Base-by-base conservation (phyloP, 35 echinoderm and acorn worm genomes). In the Strongylocentrotus purpuratus region DNA sequence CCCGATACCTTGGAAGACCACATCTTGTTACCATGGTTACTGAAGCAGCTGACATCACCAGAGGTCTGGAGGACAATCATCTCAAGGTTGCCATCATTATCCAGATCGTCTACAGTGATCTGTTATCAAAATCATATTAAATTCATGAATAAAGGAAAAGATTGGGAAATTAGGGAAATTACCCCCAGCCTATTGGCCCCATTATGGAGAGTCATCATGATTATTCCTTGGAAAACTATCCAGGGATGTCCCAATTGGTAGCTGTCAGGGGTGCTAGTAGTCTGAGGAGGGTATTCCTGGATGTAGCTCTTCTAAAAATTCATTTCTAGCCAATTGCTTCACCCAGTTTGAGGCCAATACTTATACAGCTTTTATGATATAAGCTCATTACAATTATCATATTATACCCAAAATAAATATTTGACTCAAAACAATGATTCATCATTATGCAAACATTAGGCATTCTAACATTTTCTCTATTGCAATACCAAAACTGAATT, bases 61-160 rank as follows among this genome's bases (percentile, higher is more conserved):
- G 94, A 94, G 1, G 88, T 96, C 46, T 97, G 95, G 31, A 96
- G 87, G 31, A 96, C 94, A 32, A 97, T 61, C 94, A 97, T 92
- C 47, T 97, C 97, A 13, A 97, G 61, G 33, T 33, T 88, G 86
- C 94, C 97, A 94, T 95, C 90, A 31, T 78, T 85, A 48, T 93
- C 48, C 5, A 97, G 31, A 11, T 97, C 95, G 61, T 96, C 97
- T n/a, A 97, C 97, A 8, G 97, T 89, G 33, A 97, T 94, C 97
- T 97, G 65, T 78, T 78, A 28, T 22, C 22, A 78, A 78, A 7
- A 7, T 28, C 7, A 28, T 4, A 28, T 6, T 78, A 78, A 78
- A 28, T 28, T 78, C 65, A 78, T 78, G 22, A 28, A n/a, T 6
- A 78, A 28, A 25, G 4, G 65, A 28, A 22, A 41, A 41, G 3